Base-by-base conservation (phyloP, 2,113 vertebrate species). In the Ondatra zibethicus region DNA sequence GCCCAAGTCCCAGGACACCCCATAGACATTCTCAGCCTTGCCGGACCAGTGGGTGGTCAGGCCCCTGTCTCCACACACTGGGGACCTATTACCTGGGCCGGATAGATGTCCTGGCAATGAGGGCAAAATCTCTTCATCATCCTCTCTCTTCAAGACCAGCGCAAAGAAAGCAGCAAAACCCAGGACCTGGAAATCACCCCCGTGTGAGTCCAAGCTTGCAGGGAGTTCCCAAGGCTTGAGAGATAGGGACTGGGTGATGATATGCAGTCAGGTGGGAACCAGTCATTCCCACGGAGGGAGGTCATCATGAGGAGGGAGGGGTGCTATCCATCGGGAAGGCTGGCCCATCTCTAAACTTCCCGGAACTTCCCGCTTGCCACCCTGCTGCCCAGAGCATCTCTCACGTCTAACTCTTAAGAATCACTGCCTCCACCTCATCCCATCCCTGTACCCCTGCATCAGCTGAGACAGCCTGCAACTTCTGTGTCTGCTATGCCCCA, bases 111-210 rank as follows among this genome's bases (percentile, higher is more conserved):
- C 96, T 8, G 70, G 94, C 52, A 99, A 89, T 55, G 91, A 47
- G 31, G 95, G 86, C 47, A 95, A 88, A 91, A 94, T 97, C 55
- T 99, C 99, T 68, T 99, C 99, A 68, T 99, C 99, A 76, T 99
- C 99, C 13, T 99, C 98, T 89, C 98, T 99, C 98, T 99, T 99
- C 92, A 99, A 98, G 96, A 99, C 99, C 85, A 99, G 98, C 81
- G 99, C 99, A 97, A 99, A 99, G 98, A 99, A 99, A 91, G 99
- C 99, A 92, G 99, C 99, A 98, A 99, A 99, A 78, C 99, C 99
- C 96, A 99, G 98, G 86, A 99, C 99, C 99, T 99, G 94, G 31
- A 98, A 70, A 91, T 88, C 5, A 93, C 16, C 72, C 65, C 13
- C 0, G 6, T 21, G 3, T 86, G 63, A 93, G 16, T 63, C 82